Evolutionary conservation across 2,888 invertebrate species (phyloP), one percentile per base, ranked within the genome.

Genomic region (Auanema freiburgensis): DNA sequence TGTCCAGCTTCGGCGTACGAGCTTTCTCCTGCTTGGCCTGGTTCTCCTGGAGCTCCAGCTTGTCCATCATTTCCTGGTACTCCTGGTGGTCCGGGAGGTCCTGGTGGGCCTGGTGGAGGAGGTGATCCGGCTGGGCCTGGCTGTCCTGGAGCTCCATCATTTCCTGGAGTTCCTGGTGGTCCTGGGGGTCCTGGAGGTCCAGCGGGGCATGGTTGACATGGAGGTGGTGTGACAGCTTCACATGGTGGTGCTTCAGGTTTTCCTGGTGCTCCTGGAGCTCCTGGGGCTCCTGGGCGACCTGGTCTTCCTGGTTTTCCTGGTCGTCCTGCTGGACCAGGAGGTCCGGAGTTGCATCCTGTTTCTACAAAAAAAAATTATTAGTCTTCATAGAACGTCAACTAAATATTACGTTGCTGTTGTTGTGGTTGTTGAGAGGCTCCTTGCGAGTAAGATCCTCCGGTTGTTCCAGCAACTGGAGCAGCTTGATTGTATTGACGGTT

Each of bases 71-170:
- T 24, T n/a, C 70, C 70, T 3, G 63, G 50, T 14, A 41, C 33
- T 50, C 70, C 70, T 23, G 58, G 18, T 0, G 57, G 59, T 10
- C 67, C 67, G 44, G 64, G 64, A 8, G 65, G 61, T 43, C 64
- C 67, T 59, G 53, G 67, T 62, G 61, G 65, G 16, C 64, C 64
- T 21, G 44, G 21, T 56, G 24, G 40, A 43, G 64, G 65, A 1
- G 67, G 63, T 16, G 58, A 53, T 3, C 70, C 70, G 2, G 52
- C 23, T 46, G 67, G 67, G 44, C 70, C 70, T 1, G 43, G 51
- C 4, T 33, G 43, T 21, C 49, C 61, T 12, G 57, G 57, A 14
- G 16, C 41, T n/a, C 57, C 57, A 21, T 50, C 40, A 6, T 49
- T 14, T 16, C 57, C 57, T n/a, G 41, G 21, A 11, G 18, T 44